Conservation (phyloP, 2,888 invertebrate species). For the Hyposoter didymator region DNA sequence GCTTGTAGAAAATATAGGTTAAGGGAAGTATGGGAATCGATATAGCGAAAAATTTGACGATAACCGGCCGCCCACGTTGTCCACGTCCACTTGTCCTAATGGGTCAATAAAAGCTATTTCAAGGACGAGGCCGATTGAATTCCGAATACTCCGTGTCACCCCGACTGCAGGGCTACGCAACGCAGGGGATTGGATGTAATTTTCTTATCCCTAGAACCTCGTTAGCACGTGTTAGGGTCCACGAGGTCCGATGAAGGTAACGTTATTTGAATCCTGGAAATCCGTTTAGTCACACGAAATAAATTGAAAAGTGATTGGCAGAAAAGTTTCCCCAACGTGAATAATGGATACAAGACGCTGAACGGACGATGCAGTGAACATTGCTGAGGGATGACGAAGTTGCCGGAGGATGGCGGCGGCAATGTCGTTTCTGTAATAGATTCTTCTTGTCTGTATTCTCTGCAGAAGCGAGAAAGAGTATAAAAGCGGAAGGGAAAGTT, state of each 20-base stretch:
- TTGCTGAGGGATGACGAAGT: slow-evolving; percentile 48
- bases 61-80: slow-evolving; percentile 11
- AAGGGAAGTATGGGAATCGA: slow-evolving; percentile 17
- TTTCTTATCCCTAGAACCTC: not conserved
- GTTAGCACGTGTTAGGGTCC: not conserved
- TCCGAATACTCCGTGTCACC: not conserved
- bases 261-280: slow-evolving; percentile 16
- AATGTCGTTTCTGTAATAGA: slow-evolving; percentile 63
- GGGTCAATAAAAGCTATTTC: slow-evolving; percentile 26
- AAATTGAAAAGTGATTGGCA: slow-evolving; percentile 50
- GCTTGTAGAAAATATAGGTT: slow-evolving; percentile 15
- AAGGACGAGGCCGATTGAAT: not conserved
- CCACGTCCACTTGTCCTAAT: slow-evolving; percentile 39
- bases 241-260: not conserved
- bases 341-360: slow-evolving; percentile 36
- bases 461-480: not conserved
- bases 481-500: slow-evolving; percentile 35
- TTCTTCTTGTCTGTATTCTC: slow-evolving; percentile 62
- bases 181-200: not conserved
- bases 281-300: slow-evolving; percentile 37
- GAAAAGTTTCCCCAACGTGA: slow-evolving; percentile 45
- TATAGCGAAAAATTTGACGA: slow-evolving; percentile 13
- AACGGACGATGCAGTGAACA: slow-evolving; percentile 51
- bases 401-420: slow-evolving; percentile 47
- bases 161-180: not conserved